These are phyloP conservation scores for Euborellia annulipes DNA, from an alignment of 1,140 invertebrate genomes.

Conservation along the genomic window DNA sequence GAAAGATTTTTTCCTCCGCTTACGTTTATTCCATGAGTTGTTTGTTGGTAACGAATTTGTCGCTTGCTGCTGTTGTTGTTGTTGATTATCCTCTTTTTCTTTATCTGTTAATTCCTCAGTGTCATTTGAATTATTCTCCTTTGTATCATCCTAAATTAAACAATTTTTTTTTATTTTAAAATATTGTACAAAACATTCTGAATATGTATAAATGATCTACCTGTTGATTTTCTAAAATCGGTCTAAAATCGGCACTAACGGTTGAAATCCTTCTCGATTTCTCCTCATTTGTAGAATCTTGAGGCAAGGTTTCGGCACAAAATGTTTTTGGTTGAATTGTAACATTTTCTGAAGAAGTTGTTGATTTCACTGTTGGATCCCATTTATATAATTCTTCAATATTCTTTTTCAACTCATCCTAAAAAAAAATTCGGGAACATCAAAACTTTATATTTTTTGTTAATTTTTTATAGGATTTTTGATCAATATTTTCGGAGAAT, in stretches of 20 bases:
- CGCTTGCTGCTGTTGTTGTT: not conserved
- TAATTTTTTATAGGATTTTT: no score
- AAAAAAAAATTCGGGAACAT: no score
- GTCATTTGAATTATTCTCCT: not conserved
- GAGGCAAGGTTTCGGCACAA: conserved; percentile 19
- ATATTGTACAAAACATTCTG: no score
- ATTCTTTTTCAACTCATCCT: no score
- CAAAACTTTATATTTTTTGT: no score
- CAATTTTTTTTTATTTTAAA: no score
- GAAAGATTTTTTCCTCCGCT: conserved; percentile 53
- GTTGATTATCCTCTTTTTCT: no score
- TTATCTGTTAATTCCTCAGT: conserved; percentile 25
- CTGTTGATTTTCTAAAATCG: conserved; percentile 11
- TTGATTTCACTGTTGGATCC: no score
- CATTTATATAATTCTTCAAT: no score
- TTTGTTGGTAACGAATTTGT: conserved; percentile 10
- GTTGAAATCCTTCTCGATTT: conserved; percentile 13
- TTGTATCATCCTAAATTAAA: not conserved
- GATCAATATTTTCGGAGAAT: no score
- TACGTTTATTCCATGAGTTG: not conserved
- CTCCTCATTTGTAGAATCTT: conserved; percentile 9
- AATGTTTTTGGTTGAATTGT: conserved; percentile 22
- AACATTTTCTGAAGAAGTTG: not conserved
- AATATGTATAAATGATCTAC: not conserved
- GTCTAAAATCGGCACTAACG: conserved; percentile 18